These are phyloP conservation scores for Lagodon rhomboides DNA, from an alignment of 2,797 vertebrate genomes.

Conservation along the genomic window DNA sequence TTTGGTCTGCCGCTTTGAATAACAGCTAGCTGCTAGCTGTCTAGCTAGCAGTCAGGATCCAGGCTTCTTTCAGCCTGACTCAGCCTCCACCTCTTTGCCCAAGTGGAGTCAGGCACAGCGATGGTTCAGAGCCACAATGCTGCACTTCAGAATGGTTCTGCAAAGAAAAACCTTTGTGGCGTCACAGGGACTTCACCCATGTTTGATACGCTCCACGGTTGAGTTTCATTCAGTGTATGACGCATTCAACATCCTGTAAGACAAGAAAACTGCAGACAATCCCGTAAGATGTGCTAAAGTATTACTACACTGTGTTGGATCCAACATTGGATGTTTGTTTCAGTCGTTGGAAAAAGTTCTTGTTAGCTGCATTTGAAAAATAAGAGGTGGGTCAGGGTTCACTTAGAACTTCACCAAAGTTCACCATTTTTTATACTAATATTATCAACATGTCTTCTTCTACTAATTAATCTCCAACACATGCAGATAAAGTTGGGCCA, in stretches of 20 bases:
- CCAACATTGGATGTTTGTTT: background rate
- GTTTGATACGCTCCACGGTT: background rate
- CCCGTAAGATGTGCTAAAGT: slow-evolving; percentile 1
- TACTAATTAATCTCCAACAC: background rate
- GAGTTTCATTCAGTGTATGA: background rate
- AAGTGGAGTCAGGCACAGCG: no score
- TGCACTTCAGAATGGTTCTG: no score
- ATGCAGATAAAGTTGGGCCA: background rate
- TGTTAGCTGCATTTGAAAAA: slow-evolving; percentile 11
- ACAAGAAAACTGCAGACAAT: slow-evolving; percentile 3
- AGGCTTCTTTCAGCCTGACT: no score
- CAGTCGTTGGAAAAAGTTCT: background rate
- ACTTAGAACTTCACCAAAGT: background rate
- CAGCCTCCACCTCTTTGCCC: no score
- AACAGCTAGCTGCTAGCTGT: no score
- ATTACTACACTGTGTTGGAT: slow-evolving; percentile 3
- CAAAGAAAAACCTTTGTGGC: no score
- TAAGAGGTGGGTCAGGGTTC: background rate
- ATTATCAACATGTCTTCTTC: background rate
- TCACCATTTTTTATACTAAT: background rate
- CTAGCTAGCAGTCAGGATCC: no score
- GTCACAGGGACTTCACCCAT: no score
- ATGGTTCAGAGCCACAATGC: no score
- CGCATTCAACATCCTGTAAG: background rate
- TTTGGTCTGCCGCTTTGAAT: no score